Evolutionary conservation across 2,888 invertebrate species (phyloP), one percentile per base, ranked within the genome.

Genomic region (Xanthorhoe designata): DNA sequence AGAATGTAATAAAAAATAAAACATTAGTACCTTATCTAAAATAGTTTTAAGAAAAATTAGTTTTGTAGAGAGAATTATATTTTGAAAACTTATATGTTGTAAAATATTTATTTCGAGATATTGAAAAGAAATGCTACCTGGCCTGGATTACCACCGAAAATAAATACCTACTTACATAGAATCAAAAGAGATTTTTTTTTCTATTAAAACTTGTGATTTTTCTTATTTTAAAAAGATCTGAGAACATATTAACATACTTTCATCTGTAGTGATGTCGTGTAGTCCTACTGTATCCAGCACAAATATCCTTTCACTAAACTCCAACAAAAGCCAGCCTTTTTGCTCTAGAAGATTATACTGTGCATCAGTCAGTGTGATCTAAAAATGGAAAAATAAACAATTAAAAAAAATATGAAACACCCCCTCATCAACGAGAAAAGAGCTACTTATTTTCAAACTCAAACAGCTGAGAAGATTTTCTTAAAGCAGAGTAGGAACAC

Each of bases 261-360:
- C 78, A 77, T 92, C 86, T 49, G 75, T 69, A 32, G 91, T 90
- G 24, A 92, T 88, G 61, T 92, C 92, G 73, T 91, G 92, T 9
- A 92, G 84, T 29, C 92, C 92, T 54, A 85, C 74, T 49, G 87
- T 82, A 66, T 92, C 88, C 42, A 92, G 81, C 4, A 91, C 77
- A 79, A 81, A 92, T 69, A 87, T 79, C 81, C 88, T 91, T 35
- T 90, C 86, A 75, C 82, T 85, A 9, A 81, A 80, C 72, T 92
- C 89, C 19, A 93, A 75, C 61, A 92, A 73, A 58, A 92, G 82
- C 92, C 91, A 92, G n/a, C 92, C 92, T 74, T 89, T 92, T 67
- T 87, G 80, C 74, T 92, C 87, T 45, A 92, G 74, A 68, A 82
- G 78, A 66, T 84, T 84, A 74, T 89, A 92, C 64, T 92, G 92